Conservation (phyloP, 2,888 invertebrate genomes). For the Ochropleura leucogaster region DNA sequence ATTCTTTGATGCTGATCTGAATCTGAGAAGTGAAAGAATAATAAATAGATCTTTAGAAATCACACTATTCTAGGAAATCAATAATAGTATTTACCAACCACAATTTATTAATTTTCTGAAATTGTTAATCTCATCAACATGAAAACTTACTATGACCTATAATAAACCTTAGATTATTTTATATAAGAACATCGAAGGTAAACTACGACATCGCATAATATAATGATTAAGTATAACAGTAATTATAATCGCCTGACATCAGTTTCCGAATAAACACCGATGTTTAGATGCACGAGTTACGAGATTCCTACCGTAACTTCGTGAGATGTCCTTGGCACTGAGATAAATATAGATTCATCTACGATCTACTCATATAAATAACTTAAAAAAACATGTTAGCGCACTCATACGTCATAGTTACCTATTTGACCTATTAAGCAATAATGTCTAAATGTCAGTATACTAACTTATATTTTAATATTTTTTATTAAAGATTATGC, state of each 20-base stretch:
- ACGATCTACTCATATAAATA: slow-evolving; percentile 28
- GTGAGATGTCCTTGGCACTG: slow-evolving; percentile 19
- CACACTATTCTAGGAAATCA: not conserved
- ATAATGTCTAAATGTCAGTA: slow-evolving; percentile 1
- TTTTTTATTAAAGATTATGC: slow-evolving; percentile 1
- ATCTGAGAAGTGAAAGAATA: not conserved
- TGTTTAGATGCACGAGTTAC: slow-evolving; percentile 8
- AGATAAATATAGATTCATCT: not conserved
- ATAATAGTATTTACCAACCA: not conserved
- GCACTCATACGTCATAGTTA: slow-evolving; percentile 27
- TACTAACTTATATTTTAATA: not conserved
- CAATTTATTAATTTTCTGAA: not conserved
- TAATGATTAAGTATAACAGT: slow-evolving; percentile 19
- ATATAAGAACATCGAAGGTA: slow-evolving; percentile 31
- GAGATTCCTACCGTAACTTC: not conserved
- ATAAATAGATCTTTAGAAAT: not conserved
- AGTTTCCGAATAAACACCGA: not conserved
- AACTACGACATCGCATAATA: slow-evolving; percentile 35
- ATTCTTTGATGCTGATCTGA: not conserved
- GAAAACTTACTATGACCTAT: slow-evolving; percentile 2
- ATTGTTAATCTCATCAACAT: not conserved
- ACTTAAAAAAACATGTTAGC: slow-evolving; percentile 31
- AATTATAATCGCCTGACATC: slow-evolving; percentile 17
- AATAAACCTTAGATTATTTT: slow-evolving; percentile 20
- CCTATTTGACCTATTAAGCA: not conserved